Percentiles rank a stretch among this genome's conserved stretches.
phyloP scores from a whole-genome alignment of 1,140 invertebrate genomes.

The Centruroides vittatus region DNA sequence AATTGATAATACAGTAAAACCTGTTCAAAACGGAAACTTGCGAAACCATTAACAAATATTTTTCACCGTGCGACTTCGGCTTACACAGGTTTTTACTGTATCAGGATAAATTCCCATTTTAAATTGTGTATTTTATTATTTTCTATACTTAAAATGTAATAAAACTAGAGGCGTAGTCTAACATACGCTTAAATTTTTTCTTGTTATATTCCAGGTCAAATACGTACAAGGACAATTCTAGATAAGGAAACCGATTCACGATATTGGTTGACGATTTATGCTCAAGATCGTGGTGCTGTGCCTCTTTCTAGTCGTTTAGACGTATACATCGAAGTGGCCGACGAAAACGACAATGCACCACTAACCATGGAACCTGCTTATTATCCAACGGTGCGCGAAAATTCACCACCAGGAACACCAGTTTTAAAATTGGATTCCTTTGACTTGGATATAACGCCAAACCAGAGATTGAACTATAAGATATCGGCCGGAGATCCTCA shows the following conservation, averaged over 20 bases:
- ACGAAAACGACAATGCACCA: conserved; percentile 89
- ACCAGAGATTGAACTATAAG: conserved; percentile 47
- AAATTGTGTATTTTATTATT: no score
- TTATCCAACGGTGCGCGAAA: conserved; percentile 64
- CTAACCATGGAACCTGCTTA: conserved; percentile 73
- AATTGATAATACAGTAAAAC: no score
- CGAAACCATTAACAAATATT: no score
- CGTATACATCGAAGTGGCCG: conserved; percentile 74
- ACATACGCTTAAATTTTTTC: no score
- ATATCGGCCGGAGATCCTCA: conserved; percentile 83
- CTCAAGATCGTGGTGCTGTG: conserved; percentile 75
- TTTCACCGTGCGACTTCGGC: no score
- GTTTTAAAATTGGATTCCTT: conserved; percentile 61
- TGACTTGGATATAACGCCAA: conserved; percentile 36
- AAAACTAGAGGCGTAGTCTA: no score
- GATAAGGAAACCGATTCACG: conserved; percentile 72
- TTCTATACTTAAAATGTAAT: no score
- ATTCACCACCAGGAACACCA: conserved; percentile 53
- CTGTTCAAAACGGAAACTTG: no score
- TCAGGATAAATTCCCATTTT: no score
- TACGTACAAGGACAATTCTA: conserved; percentile 62
- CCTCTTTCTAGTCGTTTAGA: conserved; percentile 64
- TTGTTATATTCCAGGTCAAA: conserved; percentile 51
- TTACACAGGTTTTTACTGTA: no score
- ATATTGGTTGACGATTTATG: conserved; percentile 89